Percentiles rank a stretch among this genome's conserved stretches.
Conservation (phyloP, 2,113 vertebrate genomes). For the Stictonetta naevosa region DNA sequence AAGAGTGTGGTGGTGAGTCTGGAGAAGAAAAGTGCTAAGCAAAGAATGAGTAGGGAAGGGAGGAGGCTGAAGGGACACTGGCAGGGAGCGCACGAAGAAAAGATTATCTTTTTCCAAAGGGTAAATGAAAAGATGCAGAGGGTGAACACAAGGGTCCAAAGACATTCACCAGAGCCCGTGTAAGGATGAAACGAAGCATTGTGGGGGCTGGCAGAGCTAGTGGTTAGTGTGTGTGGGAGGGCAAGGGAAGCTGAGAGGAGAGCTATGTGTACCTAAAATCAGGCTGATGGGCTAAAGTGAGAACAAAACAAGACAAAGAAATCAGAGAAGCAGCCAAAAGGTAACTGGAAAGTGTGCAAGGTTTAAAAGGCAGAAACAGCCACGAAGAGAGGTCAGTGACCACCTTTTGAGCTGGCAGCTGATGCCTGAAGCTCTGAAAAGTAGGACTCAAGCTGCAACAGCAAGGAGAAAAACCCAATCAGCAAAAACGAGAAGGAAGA, state of each 20-base stretch:
- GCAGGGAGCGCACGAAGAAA: neutral
- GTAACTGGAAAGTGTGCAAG: neutral
- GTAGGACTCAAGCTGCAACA: neutral
- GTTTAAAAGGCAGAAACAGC: neutral
- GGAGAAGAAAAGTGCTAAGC: conserved; percentile 21
- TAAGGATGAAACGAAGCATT: neutral
- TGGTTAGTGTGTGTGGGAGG: neutral
- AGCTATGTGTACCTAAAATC: neutral
- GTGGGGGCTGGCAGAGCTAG: neutral
- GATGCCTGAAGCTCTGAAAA: neutral
- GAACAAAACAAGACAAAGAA: neutral
- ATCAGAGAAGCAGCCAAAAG: neutral
- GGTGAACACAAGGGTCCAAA: neutral
- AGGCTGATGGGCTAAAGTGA: neutral
- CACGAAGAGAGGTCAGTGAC: neutral
- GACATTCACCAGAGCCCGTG: neutral
- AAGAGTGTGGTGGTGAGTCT: neutral
- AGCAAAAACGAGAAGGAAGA: neutral
- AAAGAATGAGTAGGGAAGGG: neutral
- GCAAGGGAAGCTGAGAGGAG: neutral
- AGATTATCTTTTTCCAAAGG: neutral
- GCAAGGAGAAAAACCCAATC: neutral
- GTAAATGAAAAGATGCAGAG: neutral
- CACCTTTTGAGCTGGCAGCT: neutral
- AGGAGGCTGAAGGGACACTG: neutral